These are phyloP conservation scores for Lordiphosa fenestrarum DNA, from an alignment of 2,888 invertebrate genomes.

Conservation along the genomic window DNA sequence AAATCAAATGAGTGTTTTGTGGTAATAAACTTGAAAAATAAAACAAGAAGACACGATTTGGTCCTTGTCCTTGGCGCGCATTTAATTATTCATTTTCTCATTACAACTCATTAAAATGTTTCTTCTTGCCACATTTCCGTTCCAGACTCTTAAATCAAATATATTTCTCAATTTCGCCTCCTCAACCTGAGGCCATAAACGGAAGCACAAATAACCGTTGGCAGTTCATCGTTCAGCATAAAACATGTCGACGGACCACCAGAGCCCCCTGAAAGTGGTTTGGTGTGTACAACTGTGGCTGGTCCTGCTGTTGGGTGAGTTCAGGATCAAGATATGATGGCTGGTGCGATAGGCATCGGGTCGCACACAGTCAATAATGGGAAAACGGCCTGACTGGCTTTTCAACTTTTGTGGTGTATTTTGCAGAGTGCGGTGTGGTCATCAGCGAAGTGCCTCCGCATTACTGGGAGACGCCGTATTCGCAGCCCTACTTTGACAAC, in stretches of 20 bases:
- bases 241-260: constrained; percentile 75
- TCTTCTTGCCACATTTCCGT: constrained; percentile 5
- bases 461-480: constrained; percentile 84
- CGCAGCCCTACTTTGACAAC: constrained; percentile 94
- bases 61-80: not conserved
- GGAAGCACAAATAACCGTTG: constrained; percentile 24
- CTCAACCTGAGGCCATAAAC: constrained; percentile 8
- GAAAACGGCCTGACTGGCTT: not conserved
- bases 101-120: constrained; percentile 20
- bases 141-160: constrained; percentile 35
- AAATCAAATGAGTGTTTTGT: too few species aligned
- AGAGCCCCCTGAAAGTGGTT: constrained; percentile 64
- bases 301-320: constrained; percentile 76
- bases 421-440: constrained; percentile 78
- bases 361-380: not conserved
- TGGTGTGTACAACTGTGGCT: constrained; percentile 74
- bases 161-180: constrained; percentile 6
- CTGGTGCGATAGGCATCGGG: constrained; percentile 16
- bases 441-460: constrained; percentile 80
- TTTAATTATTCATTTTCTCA: constrained; percentile 10
- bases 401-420: not conserved
- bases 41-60: too few species aligned
- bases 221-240: constrained; percentile 51
- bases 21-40: too few species aligned
- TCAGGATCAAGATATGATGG: constrained; percentile 44